These are phyloP conservation scores for Peucedramus taeniatus DNA, from an alignment of 2,113 vertebrate genomes.

Conservation along the genomic window DNA sequence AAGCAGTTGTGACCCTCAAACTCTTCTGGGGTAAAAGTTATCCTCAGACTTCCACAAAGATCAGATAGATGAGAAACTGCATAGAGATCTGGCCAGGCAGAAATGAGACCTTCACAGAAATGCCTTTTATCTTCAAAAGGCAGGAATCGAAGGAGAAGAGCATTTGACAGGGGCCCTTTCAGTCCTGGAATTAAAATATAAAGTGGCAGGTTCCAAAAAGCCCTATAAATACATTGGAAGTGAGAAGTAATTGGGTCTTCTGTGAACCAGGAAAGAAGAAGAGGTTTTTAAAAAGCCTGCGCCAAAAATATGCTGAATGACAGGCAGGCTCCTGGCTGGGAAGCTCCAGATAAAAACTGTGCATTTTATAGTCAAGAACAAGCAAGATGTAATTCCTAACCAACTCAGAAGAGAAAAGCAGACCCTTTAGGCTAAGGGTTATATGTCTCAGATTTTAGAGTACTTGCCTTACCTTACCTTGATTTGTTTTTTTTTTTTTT, in stretches of 20 bases:
- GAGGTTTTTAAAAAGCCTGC: neutral
- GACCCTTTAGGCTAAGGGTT: neutral
- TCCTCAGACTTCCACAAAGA: neutral
- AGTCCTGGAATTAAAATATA: neutral
- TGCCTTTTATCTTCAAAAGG: neutral
- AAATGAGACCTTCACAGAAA: neutral
- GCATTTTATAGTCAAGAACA: neutral
- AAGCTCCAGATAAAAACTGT: neutral
- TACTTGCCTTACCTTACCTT: neutral
- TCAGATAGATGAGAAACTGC: neutral
- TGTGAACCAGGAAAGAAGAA: neutral
- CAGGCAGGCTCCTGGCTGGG: neutral
- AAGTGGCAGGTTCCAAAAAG: constrained; percentile 9
- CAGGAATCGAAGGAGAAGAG: neutral
- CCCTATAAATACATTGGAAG: neutral
- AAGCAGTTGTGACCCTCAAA: neutral
- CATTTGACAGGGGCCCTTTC: neutral
- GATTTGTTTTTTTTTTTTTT: neutral
- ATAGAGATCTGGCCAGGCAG: neutral
- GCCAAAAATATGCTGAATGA: neutral
- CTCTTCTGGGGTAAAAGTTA: neutral
- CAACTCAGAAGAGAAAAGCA: neutral
- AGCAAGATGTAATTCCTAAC: neutral
- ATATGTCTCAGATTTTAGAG: neutral
- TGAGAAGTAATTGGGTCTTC: neutral